Conservation (phyloP, 53 echinoderm and acorn worm species). For the Arbacia lixula region DNA sequence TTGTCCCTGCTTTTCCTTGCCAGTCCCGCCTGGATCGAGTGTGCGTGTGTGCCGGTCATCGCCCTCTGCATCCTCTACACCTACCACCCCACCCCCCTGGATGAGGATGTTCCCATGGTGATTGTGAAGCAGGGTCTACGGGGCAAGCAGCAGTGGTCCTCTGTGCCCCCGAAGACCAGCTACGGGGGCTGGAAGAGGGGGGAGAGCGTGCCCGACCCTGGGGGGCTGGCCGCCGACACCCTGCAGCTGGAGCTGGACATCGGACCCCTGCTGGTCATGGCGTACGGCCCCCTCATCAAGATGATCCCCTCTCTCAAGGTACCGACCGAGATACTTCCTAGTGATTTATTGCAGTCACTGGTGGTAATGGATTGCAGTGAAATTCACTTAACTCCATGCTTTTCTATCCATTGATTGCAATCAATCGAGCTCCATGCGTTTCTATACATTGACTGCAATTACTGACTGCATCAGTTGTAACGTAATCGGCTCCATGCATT, state of each 20-base stretch:
- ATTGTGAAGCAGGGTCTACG: constrained; percentile 63
- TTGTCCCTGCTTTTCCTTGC: too few species aligned
- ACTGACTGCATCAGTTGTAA: too few species aligned
- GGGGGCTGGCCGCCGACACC: constrained; percentile 72
- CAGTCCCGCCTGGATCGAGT: constrained; percentile 93
- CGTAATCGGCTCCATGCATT: too few species aligned
- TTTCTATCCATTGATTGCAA: too few species aligned
- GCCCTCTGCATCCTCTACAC: constrained; percentile 82
- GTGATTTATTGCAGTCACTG: too few species aligned
- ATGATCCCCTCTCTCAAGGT: constrained; percentile 85
- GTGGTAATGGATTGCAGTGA: too few species aligned
- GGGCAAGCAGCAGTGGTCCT: constrained; percentile 54
- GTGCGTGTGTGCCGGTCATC: constrained; percentile 82
- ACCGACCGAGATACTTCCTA: too few species aligned
- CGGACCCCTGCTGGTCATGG: constrained; percentile 87
- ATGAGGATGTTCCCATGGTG: constrained; percentile 83
- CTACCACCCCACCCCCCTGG: constrained; percentile 90
- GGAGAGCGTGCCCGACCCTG: constrained; percentile 74
- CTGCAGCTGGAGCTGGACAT: constrained; percentile 93
- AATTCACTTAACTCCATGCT: too few species aligned
- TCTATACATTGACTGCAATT: too few species aligned
- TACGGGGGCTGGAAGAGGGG: constrained; percentile 81
- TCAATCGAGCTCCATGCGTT: too few species aligned
- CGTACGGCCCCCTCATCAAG: constrained; percentile 84
- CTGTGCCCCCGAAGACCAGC: constrained; percentile 72